These are phyloP conservation scores for Pelobates cultripes DNA, from an alignment of 2,797 vertebrate genomes.

Conservation along the genomic window DNA sequence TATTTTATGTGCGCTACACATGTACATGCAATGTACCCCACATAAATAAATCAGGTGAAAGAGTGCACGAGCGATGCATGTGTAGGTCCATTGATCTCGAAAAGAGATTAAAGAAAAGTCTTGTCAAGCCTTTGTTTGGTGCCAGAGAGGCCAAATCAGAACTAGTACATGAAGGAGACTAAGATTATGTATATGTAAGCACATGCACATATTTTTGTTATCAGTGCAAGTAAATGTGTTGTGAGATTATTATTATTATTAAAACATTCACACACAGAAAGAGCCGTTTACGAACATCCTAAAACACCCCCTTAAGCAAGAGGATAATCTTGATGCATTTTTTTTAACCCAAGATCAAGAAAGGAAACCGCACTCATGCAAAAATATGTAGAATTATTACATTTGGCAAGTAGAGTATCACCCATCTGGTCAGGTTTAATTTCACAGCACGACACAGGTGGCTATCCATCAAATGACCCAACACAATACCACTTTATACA, in stretches of 20 bases:
- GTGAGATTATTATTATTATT: no score
- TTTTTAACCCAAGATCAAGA: slow-evolving; percentile 65
- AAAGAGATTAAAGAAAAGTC: no score
- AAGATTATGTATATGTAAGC: no score
- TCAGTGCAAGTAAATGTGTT: no score
- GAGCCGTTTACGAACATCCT: slow-evolving; percentile 58
- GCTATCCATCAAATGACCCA: slow-evolving; percentile 79
- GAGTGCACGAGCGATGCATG: no score
- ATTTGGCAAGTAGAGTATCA: slow-evolving; percentile 70
- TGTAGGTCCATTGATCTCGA: no score
- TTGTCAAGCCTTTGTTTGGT: no score
- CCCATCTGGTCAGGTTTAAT: slow-evolving; percentile 64
- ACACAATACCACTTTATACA: slow-evolving; percentile 76
- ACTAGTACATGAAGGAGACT: no score
- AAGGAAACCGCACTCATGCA: slow-evolving; percentile 77
- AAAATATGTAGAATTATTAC: slow-evolving; percentile 79
- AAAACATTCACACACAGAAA: not conserved
- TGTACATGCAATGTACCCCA: no score
- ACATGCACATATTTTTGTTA: no score
- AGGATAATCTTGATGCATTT: slow-evolving; percentile 59
- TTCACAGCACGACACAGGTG: slow-evolving; percentile 73
- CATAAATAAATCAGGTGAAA: no score
- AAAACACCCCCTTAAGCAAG: slow-evolving; percentile 46
- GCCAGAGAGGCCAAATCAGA: not conserved
- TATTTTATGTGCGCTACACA: no score